These are phyloP conservation scores for Vulpes vulpes DNA, from an alignment of 2,113 vertebrate species.

Conservation along the genomic window DNA sequence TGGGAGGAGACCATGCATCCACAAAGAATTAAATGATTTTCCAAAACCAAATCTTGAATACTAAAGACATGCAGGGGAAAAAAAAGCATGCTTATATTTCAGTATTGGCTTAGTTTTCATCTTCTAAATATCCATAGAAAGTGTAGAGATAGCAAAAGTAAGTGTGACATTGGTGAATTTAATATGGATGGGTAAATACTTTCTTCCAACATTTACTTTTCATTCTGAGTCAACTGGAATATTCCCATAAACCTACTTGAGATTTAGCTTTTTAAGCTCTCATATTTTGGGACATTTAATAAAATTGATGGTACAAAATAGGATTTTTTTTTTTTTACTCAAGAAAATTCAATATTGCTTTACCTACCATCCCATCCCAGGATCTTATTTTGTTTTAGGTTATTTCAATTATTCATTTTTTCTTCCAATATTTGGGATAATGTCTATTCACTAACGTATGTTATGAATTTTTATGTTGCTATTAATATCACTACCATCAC, in stretches of 20 bases:
- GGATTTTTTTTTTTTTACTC: neutral
- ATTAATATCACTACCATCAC: neutral
- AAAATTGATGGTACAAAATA: neutral
- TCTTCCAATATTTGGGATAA: conserved; percentile 16
- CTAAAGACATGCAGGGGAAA: conserved; percentile 6
- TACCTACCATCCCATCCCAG: neutral
- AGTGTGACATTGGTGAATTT: neutral
- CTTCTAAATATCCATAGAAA: neutral
- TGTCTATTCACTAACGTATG: neutral
- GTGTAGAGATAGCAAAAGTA: neutral
- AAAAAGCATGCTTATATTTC: neutral
- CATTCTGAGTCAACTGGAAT: neutral
- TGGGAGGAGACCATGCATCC: conserved; percentile 78
- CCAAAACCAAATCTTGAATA: conserved; percentile 75
- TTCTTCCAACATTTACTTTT: neutral
- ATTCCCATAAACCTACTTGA: neutral
- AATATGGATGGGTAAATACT: neutral
- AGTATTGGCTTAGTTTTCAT: neutral
- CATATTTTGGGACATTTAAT: neutral
- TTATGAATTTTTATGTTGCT: neutral
- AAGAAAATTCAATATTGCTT: conserved; percentile 42
- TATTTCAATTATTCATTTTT: conserved; percentile 18
- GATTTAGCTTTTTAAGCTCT: neutral
- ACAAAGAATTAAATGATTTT: conserved; percentile 77
- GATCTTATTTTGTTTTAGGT: conserved; percentile 44